These are phyloP conservation scores for Corythaeola cristata DNA, from an alignment of 2,113 vertebrate genomes.

Conservation along the genomic window DNA sequence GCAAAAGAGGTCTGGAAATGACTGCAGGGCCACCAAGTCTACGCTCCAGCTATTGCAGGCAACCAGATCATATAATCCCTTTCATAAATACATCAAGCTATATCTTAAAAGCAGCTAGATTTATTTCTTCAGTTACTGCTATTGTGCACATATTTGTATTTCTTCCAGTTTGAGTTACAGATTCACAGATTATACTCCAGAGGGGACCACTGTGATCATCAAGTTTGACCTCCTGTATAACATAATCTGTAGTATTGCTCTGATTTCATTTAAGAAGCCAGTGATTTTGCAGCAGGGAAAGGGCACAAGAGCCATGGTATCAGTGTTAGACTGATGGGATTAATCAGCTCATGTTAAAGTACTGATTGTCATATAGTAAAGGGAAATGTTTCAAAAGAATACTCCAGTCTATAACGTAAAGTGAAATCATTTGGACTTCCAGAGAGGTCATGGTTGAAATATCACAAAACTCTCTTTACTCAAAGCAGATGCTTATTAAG, in stretches of 20 bases:
- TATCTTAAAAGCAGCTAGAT: neutral
- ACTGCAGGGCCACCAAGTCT: neutral
- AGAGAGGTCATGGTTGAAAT: constrained; percentile 79
- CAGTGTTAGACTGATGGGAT: constrained; percentile 75
- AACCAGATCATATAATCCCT: neutral
- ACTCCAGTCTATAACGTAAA: constrained; percentile 37
- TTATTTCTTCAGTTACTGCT: constrained; percentile 13
- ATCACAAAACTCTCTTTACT: constrained; percentile 80
- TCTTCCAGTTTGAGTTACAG: constrained; percentile 25
- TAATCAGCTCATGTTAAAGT: constrained; percentile 81
- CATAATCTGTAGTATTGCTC: neutral
- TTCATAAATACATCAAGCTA: neutral
- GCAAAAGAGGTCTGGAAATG: constrained; percentile 8
- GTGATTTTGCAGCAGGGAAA: constrained; percentile 55
- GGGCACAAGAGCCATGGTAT: constrained; percentile 32
- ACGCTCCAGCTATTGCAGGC: neutral
- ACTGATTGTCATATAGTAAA: constrained; percentile 77
- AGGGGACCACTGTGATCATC: neutral
- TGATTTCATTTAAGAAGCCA: constrained; percentile 30
- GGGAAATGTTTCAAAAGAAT: constrained; percentile 64
- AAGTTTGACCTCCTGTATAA: constrained; percentile 17
- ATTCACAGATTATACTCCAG: neutral
- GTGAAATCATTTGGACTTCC: constrained; percentile 75
- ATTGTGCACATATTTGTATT: neutral
- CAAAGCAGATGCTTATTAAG: constrained; percentile 82